These are phyloP conservation scores for Muntiacus reevesi DNA, from an alignment of 2,113 vertebrate genomes.

Conservation along the genomic window DNA sequence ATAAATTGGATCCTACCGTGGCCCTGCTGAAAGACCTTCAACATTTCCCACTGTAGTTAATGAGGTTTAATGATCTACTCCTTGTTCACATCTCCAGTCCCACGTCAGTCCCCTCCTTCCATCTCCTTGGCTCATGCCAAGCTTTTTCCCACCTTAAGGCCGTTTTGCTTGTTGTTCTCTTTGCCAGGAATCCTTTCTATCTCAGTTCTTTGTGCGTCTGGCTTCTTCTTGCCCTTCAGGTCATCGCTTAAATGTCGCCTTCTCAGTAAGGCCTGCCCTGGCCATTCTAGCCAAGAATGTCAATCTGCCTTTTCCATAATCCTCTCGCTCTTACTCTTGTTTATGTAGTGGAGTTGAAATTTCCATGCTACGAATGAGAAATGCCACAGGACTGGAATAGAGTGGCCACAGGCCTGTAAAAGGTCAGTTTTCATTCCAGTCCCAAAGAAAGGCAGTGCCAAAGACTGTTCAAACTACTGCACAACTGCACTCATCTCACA, in stretches of 20 bases:
- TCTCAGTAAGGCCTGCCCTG: background rate
- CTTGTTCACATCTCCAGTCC: background rate
- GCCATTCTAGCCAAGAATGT: background rate
- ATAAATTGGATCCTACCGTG: background rate
- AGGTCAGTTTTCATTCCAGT: too few species aligned
- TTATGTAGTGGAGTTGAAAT: background rate
- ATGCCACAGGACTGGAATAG: too few species aligned
- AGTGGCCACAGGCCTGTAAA: too few species aligned
- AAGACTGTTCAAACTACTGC: too few species aligned
- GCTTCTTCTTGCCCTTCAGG: background rate
- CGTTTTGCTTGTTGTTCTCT: background rate
- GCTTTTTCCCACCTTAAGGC: background rate
- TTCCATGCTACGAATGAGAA: background rate
- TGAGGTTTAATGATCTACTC: background rate
- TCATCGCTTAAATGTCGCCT: background rate
- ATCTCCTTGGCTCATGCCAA: background rate
- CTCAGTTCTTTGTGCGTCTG: background rate
- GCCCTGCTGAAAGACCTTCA: background rate
- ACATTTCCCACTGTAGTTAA: background rate
- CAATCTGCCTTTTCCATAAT: background rate
- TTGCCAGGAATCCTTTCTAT: background rate
- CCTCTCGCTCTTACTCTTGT: background rate
- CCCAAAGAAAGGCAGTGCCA: too few species aligned
- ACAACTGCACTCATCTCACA: too few species aligned
- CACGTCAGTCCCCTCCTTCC: background rate